These are phyloP conservation scores for Mesopsocus fuscifrons DNA, from an alignment of 2,888 invertebrate species.

Conservation along the genomic window DNA sequence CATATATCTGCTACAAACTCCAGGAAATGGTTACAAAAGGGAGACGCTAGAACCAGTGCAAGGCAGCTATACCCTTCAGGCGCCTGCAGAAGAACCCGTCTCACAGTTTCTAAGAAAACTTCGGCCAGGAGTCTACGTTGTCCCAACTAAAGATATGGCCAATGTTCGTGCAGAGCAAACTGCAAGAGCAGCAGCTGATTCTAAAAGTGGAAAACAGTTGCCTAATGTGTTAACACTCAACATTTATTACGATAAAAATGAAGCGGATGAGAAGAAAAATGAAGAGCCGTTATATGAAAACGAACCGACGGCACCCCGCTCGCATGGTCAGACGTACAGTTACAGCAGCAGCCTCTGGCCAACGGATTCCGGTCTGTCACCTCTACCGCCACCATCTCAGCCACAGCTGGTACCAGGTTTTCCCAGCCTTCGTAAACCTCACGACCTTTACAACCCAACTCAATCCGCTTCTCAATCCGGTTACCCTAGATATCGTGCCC, in stretches of 20 bases:
- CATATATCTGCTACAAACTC: background rate
- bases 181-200: background rate
- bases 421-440: no score
- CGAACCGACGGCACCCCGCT: background rate
- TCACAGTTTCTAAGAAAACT: background rate
- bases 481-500: background rate
- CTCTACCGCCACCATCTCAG: background rate
- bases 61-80: no score
- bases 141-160: slow-evolving; percentile 1
- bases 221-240: slow-evolving; percentile 3
- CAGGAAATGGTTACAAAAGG: background rate
- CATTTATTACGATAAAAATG: slow-evolving; percentile 2
- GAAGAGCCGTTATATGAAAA: background rate
- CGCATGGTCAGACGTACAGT: background rate
- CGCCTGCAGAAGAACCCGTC: background rate
- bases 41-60: background rate
- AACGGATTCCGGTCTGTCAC: background rate
- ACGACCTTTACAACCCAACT: no score
- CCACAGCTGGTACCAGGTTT: background rate
- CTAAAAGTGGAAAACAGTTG: background rate
- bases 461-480: background rate
- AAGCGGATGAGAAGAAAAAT: no score
- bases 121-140: slow-evolving; percentile 7
- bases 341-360: background rate
- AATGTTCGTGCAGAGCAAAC: slow-evolving; percentile 1